Evolutionary conservation across 2,113 vertebrate species (phyloP).

Genomic region (Rhabdornis inornatus): DNA sequence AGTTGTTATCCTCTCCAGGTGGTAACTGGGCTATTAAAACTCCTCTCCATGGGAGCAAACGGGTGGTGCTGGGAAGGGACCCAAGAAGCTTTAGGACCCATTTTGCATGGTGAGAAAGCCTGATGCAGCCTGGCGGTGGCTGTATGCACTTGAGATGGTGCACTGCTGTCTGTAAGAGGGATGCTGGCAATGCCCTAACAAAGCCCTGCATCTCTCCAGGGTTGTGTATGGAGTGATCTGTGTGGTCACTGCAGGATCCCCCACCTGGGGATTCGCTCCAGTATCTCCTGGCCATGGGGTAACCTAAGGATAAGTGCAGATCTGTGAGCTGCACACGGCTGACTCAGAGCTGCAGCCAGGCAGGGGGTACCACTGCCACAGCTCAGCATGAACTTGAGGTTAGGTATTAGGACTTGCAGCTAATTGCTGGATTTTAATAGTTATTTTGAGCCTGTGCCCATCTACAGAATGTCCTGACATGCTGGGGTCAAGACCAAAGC

Average conservation of each 20-base stretch:
- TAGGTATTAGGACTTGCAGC: not conserved
- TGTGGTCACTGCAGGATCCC: not conserved
- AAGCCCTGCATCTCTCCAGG: not conserved
- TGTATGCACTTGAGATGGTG: not conserved
- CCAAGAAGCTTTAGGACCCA: not conserved
- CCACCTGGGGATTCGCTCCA: not conserved
- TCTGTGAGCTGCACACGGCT: not conserved
- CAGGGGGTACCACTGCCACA: not conserved
- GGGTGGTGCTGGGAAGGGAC: not conserved
- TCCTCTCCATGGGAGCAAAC: not conserved
- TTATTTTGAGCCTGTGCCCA: not conserved
- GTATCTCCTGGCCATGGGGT: accelerated
- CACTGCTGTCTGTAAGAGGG: not conserved
- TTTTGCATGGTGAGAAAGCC: not conserved
- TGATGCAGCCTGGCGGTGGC: not conserved
- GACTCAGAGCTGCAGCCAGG: not conserved
- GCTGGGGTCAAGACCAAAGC: not conserved
- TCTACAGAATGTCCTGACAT: not conserved
- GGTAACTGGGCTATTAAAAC: not conserved
- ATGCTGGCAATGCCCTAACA: not conserved
- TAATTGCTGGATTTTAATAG: not conserved
- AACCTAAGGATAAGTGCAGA: accelerated
- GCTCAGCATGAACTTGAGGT: not conserved
- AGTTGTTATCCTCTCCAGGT: not conserved
- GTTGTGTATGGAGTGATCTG: not conserved